Evolutionary conservation across 2,888 invertebrate species (phyloP).

Genomic region (Hylaea fasciaria): DNA sequence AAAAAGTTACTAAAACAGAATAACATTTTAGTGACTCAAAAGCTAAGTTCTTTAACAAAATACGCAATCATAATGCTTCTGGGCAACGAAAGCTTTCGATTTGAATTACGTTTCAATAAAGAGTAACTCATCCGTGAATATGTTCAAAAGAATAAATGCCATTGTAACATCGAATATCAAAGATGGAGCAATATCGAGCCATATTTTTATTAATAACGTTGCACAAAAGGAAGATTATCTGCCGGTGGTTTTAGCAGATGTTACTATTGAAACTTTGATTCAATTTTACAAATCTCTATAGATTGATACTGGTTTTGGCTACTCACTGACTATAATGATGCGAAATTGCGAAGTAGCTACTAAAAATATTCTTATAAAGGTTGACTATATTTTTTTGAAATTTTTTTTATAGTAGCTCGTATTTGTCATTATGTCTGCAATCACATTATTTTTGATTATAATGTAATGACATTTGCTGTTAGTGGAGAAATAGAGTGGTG

Average conservation of each 20-base stretch:
- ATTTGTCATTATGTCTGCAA: neutral
- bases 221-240: constrained; percentile 82
- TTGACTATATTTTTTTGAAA: no score
- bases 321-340: constrained; percentile 20
- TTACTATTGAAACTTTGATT: constrained; percentile 51
- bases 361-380: no score
- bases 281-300: constrained; percentile 18
- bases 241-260: constrained; percentile 77
- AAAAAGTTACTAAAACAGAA: no score
- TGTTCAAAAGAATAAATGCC: constrained; percentile 69
- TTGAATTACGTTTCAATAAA: constrained; percentile 65
- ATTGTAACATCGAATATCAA: constrained; percentile 76
- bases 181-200: constrained; percentile 73
- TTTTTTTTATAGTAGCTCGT: no score
- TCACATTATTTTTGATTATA: neutral
- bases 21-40: neutral
- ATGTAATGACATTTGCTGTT: neutral
- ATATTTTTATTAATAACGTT: constrained; percentile 83
- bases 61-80: constrained; percentile 24
- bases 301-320: constrained; percentile 19
- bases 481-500: no score
- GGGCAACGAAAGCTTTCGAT: constrained; percentile 46
- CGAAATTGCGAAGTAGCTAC: neutral
- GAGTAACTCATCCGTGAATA: constrained; percentile 74
- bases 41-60: constrained; percentile 1